A percentile compares a stretch with the other conserved stretches of the same genome.
Evolutionary conservation across 2,797 vertebrate species (phyloP).

Genomic region (Cichlasoma orientale): DNA sequence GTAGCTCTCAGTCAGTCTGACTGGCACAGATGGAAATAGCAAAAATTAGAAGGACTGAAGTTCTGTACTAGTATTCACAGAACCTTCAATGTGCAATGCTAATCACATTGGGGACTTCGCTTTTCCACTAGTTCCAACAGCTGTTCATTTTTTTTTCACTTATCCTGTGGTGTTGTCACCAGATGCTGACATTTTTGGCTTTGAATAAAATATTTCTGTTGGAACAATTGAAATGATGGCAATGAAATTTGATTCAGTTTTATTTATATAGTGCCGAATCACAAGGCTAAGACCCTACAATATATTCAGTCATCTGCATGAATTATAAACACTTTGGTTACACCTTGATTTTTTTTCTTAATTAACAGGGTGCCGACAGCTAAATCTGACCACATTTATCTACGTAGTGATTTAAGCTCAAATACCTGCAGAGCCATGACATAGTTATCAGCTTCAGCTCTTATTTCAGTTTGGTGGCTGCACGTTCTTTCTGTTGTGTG

Average conservation of each 20-base stretch:
- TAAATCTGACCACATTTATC: neutral
- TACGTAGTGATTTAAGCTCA: neutral
- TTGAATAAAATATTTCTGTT: neutral
- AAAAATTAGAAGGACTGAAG: neutral
- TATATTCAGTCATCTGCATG: neutral
- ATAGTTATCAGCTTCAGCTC: neutral
- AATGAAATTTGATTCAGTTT: neutral
- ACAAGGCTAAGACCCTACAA: no score
- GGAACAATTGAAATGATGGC: neutral
- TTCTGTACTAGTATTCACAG: neutral
- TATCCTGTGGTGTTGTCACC: neutral
- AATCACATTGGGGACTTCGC: neutral
- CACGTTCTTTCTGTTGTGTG: neutral
- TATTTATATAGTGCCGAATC: no score
- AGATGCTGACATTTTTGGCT: neutral
- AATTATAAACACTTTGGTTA: no score
- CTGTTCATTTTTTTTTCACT: no score
- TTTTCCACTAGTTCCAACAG: no score
- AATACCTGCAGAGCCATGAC: neutral
- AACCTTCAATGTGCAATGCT: neutral
- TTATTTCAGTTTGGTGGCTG: neutral
- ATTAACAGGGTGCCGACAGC: neutral
- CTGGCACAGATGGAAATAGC: neutral
- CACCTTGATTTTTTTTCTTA: neutral
- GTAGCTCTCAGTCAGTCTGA: neutral